Conservation (phyloP, 1,140 invertebrate genomes). For the Drosophila pectinifera region DNA sequence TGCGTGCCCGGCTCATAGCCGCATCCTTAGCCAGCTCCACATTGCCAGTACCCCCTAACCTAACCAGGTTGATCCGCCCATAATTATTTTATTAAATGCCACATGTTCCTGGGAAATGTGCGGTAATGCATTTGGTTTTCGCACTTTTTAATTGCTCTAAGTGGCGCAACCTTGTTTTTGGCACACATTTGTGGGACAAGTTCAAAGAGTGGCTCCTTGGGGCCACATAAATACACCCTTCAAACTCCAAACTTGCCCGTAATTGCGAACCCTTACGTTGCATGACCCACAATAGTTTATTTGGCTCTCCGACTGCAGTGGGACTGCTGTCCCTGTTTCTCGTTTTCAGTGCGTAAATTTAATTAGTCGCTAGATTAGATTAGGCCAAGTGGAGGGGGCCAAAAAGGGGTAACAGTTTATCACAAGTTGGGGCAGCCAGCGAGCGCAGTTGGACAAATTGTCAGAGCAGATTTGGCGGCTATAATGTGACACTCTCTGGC, state of each 20-base stretch:
- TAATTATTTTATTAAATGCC: slow-evolving; percentile 48
- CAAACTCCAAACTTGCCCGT: slow-evolving; percentile 28
- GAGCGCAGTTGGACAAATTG: too few relatives aligned
- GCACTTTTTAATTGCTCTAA: slow-evolving; percentile 41
- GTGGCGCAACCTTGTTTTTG: slow-evolving; percentile 23
- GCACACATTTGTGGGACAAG: slow-evolving; percentile 48
- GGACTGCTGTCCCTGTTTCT: slow-evolving; percentile 13
- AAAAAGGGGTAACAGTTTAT: slow-evolving; percentile 22
- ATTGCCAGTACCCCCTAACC: not conserved
- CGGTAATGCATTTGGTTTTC: slow-evolving; percentile 38
- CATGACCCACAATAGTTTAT: slow-evolving; percentile 58
- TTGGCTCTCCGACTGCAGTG: slow-evolving; percentile 30
- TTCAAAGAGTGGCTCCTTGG: slow-evolving; percentile 50
- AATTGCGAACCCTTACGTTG: slow-evolving; percentile 39
- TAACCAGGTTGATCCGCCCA: not conserved
- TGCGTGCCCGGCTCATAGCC: slow-evolving; percentile 26
- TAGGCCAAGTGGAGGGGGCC: slow-evolving; percentile 3
- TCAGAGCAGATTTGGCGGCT: slow-evolving; percentile 29
- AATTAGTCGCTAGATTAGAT: slow-evolving; percentile 49
- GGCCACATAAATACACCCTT: slow-evolving; percentile 38
- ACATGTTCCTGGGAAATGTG: not conserved
- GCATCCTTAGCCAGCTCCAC: slow-evolving; percentile 2
- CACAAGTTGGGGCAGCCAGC: not conserved
- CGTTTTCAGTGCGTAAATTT: slow-evolving; percentile 27
- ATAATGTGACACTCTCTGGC: slow-evolving; percentile 12